These are phyloP conservation scores for Pelodytes ibericus DNA, from an alignment of 2,797 vertebrate genomes.

Conservation along the genomic window DNA sequence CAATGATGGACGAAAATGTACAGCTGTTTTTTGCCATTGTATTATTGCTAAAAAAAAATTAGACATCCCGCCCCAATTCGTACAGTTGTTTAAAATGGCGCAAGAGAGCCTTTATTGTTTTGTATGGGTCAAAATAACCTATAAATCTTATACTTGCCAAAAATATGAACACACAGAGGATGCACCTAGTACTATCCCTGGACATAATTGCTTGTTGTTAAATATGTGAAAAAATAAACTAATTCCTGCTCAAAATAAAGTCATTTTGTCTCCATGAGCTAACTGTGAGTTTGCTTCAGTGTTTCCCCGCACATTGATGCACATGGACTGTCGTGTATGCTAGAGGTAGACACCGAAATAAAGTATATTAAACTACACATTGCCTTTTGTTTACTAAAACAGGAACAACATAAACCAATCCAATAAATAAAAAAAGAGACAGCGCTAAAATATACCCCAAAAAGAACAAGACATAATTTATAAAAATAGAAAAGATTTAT, in stretches of 20 bases:
- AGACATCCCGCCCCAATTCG: neutral
- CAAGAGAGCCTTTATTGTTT: neutral
- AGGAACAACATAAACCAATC: too few species aligned
- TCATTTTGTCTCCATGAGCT: conserved; percentile 15
- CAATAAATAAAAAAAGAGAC: too few species aligned
- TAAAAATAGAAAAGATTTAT: too few species aligned
- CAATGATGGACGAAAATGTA: conserved; percentile 8
- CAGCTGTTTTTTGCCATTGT: conserved; percentile 13
- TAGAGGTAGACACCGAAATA: too few species aligned
- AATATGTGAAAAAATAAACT: conserved; percentile 25
- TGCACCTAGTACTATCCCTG: neutral
- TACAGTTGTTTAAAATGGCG: neutral
- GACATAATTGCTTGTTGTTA: conserved; percentile 7
- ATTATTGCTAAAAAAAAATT: neutral
- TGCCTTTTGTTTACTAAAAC: too few species aligned
- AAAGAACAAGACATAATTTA: too few species aligned
- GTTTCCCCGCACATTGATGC: too few species aligned
- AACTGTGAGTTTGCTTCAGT: neutral
- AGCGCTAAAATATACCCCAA: too few species aligned
- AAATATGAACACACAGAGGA: neutral
- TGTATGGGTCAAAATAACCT: neutral
- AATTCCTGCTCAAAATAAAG: conserved; percentile 33
- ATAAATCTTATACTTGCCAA: neutral
- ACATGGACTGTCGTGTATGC: too few species aligned
- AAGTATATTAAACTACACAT: too few species aligned